Evolutionary conservation across 2,113 vertebrate genomes (phyloP), one percentile per base, ranked within the genome.

Genomic region (Bostrychus sinensis): DNA sequence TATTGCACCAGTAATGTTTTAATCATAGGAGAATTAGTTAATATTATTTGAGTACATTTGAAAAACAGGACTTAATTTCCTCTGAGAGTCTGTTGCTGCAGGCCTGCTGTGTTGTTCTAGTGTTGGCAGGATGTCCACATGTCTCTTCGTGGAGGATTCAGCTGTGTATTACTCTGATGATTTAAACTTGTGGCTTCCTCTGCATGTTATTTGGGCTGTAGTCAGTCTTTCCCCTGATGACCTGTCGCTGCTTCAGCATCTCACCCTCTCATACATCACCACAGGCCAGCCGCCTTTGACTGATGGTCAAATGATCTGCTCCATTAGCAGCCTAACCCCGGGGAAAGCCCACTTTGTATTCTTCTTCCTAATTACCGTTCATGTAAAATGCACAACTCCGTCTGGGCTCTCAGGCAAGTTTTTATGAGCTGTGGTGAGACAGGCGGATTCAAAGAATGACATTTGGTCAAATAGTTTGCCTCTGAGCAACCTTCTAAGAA

Each of bases 291-390:
- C 43, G 45, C 67, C 62, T 66, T 56, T 83, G 56, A 76, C 53
- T 84, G 62, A 77, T 73, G 80, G 68, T 80, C 72, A 79, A 72
- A 82, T 74, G 66, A 83, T 72, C 53, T 72, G 66, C 65, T 70
- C 66, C 80, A 80, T 80, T 68, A 80, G 62, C 73, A 77, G 38
- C 50, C 11, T 41, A 25, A 43, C 72, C 81, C 59, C 1, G 12
- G 77, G 74, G 65, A 38, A 22, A 50, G 54, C 59, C 6, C 23
- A 57, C 25, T 60, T 66, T 72, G 68, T 59, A 78, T 70, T 71
- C 14, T 16, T 67, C 68, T 54, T 53, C 56, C 68, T 84, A 75
- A 86, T 87, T 74, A 83, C 69, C 56, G 42, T 59, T 78, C 57
- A 60, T 75, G 72, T 78, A 75, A 85, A 80, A 72, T 70, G 77